Evolutionary conservation across 2,113 vertebrate genomes (phyloP), one percentile per base, ranked within the genome.

Genomic region (Brachirus orientalis): DNA sequence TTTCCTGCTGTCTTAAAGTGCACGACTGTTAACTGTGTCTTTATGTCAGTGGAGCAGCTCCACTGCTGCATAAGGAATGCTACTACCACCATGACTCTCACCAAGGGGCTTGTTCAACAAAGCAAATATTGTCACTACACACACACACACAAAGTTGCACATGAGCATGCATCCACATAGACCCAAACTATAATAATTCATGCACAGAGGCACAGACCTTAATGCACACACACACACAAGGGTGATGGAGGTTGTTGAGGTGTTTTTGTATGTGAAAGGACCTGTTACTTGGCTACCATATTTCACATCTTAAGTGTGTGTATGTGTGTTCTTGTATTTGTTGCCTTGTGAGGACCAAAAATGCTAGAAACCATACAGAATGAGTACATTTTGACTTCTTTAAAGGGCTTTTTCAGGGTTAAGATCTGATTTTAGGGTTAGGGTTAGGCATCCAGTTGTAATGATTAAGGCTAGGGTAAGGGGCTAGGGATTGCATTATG

Each of bases 61-160:
- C 50, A 37, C 62, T 53, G 59, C 84, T 62, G 69, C 60, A 75
- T 44, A 44, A 36, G 51, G 74, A 70, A 85, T 75, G 77, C 78
- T 68, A 51, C 76, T 69, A 72, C 68, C 68, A 44, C 11, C 61
- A 58, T 56, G 64, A 81, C 64, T 66, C 73, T 79, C 86, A 81
- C 86, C 86, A 51, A 84, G 81, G 86, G 87, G 86, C 83, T 89
- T 84, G 41, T 89, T 89, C 82, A 75, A 74, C 86, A 85, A 79
- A 86, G 73, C 83, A 89, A 89, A 89, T 89, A 87, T 87, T 89
- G 83, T 83, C 72, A 41, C 40, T 43, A 43, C 52, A 69, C 60
- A 75, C 51, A 65, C 58, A 54, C 16, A 7, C 3, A 57, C 63
- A 72, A 55, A 81, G 13, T 4, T 1, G 17, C 35, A 38, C 10